phyloP scores from a whole-genome alignment of 2,888 invertebrate species.

The Drosophila stalkeri region DNA sequence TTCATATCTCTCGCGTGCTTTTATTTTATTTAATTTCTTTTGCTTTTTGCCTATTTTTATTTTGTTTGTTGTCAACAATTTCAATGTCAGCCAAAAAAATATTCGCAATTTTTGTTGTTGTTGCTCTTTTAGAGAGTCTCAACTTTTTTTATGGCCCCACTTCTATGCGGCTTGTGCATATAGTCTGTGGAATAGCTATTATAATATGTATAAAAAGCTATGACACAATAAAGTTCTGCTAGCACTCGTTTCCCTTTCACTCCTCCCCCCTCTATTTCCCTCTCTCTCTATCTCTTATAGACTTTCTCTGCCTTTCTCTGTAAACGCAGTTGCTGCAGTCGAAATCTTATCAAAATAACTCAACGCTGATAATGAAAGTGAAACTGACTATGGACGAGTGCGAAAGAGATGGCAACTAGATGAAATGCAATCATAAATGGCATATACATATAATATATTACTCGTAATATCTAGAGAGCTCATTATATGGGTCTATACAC shows the following conservation, averaged over 20 bases:
- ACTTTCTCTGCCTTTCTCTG: conserved; percentile 24
- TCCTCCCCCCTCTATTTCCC: neutral
- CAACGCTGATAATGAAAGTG: conserved; percentile 72
- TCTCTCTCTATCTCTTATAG: neutral
- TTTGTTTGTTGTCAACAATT: conserved; percentile 42
- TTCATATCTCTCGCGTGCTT: conserved; percentile 19
- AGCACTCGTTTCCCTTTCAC: neutral
- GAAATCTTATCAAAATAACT: conserved; percentile 64
- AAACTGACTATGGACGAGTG: conserved; percentile 11
- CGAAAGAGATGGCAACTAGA: conserved; percentile 22
- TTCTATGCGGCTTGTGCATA: conserved; percentile 34
- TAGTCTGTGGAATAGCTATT: conserved; percentile 9
- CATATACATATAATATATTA: neutral
- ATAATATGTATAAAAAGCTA: conserved; percentile 49
- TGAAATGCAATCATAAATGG: conserved; percentile 42
- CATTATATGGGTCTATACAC: neutral
- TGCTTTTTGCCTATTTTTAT: conserved; percentile 1
- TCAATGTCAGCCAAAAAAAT: conserved; percentile 68
- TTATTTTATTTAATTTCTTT: conserved; percentile 9
- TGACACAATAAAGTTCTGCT: conserved; percentile 65
- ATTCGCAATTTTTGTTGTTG: conserved; percentile 40
- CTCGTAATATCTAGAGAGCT: neutral
- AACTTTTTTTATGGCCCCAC: conserved; percentile 46
- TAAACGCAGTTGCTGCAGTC: conserved; percentile 65
- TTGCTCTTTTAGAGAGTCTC: conserved; percentile 9